Conservation (phyloP, 2,113 vertebrate genomes). For the Macquaria australasica region DNA sequence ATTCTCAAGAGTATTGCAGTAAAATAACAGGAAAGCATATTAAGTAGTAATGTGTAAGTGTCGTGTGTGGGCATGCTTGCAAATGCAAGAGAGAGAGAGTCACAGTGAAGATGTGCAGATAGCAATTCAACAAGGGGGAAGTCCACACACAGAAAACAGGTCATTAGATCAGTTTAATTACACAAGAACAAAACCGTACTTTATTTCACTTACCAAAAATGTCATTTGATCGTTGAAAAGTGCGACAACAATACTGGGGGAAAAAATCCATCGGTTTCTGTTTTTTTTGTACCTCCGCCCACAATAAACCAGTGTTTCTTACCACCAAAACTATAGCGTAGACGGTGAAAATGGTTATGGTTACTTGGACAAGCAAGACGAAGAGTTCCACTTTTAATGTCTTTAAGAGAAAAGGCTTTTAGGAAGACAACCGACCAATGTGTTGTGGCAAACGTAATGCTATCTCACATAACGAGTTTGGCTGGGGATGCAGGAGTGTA, state of each 20-base stretch:
- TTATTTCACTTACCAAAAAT: not conserved
- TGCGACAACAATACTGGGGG: not conserved
- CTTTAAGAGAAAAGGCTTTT: too few species aligned
- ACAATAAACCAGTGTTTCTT: not conserved
- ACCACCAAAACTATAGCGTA: too few species aligned
- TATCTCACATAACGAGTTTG: too few species aligned
- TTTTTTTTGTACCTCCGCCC: not conserved
- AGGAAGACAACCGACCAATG: too few species aligned
- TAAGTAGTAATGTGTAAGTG: slow-evolving; percentile 10
- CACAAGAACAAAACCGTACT: not conserved
- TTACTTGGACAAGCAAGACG: too few species aligned
- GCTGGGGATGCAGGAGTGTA: too few species aligned
- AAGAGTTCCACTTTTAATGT: too few species aligned
- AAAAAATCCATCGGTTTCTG: too few species aligned
- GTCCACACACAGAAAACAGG: slow-evolving; percentile 9
- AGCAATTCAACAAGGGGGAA: slow-evolving; percentile 8
- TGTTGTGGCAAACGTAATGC: too few species aligned
- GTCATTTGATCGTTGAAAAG: not conserved
- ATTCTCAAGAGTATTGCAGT: slow-evolving; percentile 40
- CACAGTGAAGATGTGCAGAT: slow-evolving; percentile 3
- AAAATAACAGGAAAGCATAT: slow-evolving; percentile 67
- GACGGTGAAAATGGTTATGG: too few species aligned
- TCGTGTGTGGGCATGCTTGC: slow-evolving; percentile 29
- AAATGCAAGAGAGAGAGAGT: not conserved
- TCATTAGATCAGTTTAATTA: not conserved